phyloP scores from a whole-genome alignment of 2,113 vertebrate species.

The Grammomys surdaster region DNA sequence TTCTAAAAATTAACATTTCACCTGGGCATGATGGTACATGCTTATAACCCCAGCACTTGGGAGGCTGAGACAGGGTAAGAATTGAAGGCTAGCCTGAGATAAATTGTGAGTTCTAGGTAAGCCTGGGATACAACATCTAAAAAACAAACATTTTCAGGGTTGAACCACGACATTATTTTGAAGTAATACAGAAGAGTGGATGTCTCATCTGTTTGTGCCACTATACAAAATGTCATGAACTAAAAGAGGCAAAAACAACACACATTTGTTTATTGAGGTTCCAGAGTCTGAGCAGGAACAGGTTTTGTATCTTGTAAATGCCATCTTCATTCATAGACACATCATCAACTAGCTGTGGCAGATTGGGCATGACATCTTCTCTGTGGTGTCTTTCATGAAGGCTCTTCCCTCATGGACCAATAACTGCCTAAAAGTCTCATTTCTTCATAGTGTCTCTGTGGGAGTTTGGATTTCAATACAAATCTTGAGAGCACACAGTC shows the following conservation, averaged over 20 bases:
- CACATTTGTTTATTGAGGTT: background rate
- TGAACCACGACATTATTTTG: background rate
- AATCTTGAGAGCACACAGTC: background rate
- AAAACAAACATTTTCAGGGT: background rate
- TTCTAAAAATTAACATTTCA: slow-evolving; percentile 36
- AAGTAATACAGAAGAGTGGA: background rate
- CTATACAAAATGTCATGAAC: background rate
- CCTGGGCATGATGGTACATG: background rate
- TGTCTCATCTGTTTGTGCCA: background rate
- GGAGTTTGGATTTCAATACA: background rate
- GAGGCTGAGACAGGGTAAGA: background rate
- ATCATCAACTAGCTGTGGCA: background rate
- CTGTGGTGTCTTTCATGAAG: background rate
- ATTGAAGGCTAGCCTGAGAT: background rate
- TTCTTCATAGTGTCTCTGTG: background rate
- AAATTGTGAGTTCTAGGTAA: background rate
- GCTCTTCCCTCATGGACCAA: background rate
- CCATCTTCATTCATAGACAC: background rate
- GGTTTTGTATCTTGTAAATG: too few species aligned
- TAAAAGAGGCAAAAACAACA: background rate
- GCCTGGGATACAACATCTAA: background rate
- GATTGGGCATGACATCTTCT: background rate
- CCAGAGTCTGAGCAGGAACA: background rate
- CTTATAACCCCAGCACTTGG: background rate
- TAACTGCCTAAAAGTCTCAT: background rate